phyloP scores from a whole-genome alignment of 37 sponge, comb jelly and placozoan genomes.

The Beroe forskalii region DNA sequence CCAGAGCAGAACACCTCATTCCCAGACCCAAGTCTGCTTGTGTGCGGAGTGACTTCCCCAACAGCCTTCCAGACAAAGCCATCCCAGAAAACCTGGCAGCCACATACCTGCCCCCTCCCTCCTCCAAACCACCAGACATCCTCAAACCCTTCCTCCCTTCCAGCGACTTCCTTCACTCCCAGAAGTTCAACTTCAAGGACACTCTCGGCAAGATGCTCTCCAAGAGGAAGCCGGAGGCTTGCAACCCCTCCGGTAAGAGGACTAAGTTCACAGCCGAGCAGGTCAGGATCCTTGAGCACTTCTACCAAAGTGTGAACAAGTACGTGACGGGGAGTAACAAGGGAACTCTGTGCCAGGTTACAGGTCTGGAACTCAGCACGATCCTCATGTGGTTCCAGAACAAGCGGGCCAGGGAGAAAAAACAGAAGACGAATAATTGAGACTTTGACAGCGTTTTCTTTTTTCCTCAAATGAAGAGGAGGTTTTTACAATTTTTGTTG shows the following conservation, averaged over 20 bases:
- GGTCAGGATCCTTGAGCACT: constrained; percentile 25
- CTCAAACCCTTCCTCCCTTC: neutral
- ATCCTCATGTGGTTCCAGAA: constrained; percentile 64
- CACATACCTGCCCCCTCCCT: neutral
- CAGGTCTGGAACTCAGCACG: constrained; percentile 47
- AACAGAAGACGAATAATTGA: neutral
- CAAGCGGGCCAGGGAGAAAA: constrained; percentile 58
- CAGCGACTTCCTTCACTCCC: neutral
- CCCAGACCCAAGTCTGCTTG: neutral
- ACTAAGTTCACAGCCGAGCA: constrained; percentile 41
- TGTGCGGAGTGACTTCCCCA: neutral
- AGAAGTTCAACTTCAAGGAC: constrained; percentile 26
- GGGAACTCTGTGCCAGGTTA: constrained; percentile 59
- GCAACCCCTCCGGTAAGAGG: constrained; percentile 26
- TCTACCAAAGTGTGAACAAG: constrained; percentile 45
- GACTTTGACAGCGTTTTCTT: too few species aligned
- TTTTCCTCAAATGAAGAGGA: too few species aligned
- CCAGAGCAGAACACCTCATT: neutral
- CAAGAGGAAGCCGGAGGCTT: neutral
- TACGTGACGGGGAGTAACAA: constrained; percentile 57
- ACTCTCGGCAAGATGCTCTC: constrained; percentile 42
- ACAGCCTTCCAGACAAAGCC: neutral
- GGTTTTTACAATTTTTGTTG: too few species aligned
- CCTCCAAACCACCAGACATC: neutral
- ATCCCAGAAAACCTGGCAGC: constrained; percentile 45